Conservation (phyloP, 1,140 invertebrate species). For the Rhopalosiphum maidis region DNA sequence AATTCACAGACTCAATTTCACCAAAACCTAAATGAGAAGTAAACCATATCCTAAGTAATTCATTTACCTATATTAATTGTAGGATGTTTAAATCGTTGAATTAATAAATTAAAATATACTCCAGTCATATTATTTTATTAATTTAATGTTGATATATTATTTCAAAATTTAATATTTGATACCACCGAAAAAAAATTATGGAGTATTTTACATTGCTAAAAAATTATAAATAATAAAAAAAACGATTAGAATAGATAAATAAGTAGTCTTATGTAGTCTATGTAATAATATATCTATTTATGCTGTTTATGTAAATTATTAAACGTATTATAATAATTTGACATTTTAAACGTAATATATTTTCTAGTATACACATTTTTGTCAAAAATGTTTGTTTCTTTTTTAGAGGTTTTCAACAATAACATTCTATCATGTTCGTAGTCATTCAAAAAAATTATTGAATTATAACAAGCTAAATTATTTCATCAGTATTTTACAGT, state of each 20-base stretch:
- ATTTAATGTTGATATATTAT: too few species aligned
- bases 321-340: neutral
- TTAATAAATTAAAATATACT: neutral
- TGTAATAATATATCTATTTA: neutral
- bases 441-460: neutral
- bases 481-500: neutral
- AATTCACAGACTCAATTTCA: rapidly evolving
- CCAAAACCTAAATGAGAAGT: neutral
- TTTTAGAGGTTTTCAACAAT: neutral
- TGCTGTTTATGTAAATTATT: neutral
- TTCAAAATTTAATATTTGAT: too few species aligned
- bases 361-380: neutral
- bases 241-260: too few species aligned
- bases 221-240: too few species aligned
- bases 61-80: neutral
- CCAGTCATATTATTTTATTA: neutral
- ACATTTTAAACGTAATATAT: neutral
- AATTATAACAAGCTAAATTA: neutral
- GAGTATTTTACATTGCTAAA: too few species aligned
- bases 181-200: too few species aligned
- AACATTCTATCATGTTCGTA: neutral
- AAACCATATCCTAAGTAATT: neutral
- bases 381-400: neutral
- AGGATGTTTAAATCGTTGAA: neutral
- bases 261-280: too few species aligned